Conservation (phyloP, 2,888 invertebrate species). For the Tetheella fluctuosa region DNA sequence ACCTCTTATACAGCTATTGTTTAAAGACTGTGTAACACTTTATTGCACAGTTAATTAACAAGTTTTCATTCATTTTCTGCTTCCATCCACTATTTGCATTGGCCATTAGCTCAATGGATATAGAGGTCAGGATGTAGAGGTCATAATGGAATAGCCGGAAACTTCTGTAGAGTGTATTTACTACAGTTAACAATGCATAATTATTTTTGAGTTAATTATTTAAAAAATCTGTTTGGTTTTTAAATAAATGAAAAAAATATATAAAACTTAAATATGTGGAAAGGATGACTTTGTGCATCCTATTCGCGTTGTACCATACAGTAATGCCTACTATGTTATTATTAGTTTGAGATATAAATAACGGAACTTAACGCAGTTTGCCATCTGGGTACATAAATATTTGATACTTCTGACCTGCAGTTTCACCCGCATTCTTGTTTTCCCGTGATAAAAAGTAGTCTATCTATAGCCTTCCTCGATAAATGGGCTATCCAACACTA, state of each 20-base stretch:
- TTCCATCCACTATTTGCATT: not conserved
- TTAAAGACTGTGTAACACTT: slow-evolving; percentile 25
- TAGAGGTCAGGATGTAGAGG: not conserved
- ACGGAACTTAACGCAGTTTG: not conserved
- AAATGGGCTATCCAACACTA: too few relatives aligned
- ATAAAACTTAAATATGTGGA: too few relatives aligned
- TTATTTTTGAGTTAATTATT: slow-evolving; percentile 12
- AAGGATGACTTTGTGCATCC: too few relatives aligned
- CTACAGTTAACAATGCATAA: slow-evolving; percentile 14
- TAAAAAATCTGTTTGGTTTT: too few relatives aligned
- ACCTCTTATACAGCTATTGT: slow-evolving; percentile 10
- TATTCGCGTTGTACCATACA: too few relatives aligned
- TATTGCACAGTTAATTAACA: slow-evolving; percentile 36
- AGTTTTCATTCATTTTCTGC: slow-evolving; percentile 37
- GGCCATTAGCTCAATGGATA: not conserved
- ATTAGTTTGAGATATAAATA: too few relatives aligned
- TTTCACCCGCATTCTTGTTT: too few relatives aligned
- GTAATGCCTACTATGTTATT: too few relatives aligned
- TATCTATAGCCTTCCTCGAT: too few relatives aligned
- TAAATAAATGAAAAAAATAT: too few relatives aligned
- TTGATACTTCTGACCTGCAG: too few relatives aligned
- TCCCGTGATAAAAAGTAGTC: too few relatives aligned
- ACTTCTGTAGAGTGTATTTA: slow-evolving; percentile 21
- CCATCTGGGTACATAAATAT: not conserved
- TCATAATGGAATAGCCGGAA: not conserved